Conservation (phyloP, 1,140 invertebrate genomes). For the Myzus persicae region DNA sequence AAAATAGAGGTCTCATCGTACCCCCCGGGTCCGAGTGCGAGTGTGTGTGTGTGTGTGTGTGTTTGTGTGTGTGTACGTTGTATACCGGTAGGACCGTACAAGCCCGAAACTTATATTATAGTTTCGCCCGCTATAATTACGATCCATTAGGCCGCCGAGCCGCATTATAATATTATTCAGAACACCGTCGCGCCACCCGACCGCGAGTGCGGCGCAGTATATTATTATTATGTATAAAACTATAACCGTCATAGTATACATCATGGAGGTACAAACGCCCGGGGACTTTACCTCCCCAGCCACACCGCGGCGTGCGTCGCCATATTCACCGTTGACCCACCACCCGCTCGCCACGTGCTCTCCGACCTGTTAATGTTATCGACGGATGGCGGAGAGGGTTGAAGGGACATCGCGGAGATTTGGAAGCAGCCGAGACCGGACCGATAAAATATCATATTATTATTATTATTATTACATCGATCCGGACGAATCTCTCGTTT, state of each 20-base stretch:
- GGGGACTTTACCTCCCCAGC: background rate
- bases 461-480: background rate
- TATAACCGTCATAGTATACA: constrained; percentile 15
- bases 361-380: background rate
- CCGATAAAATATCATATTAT: background rate
- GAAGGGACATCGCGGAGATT: background rate
- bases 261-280: background rate
- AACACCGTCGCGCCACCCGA: background rate
- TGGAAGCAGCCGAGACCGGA: background rate
- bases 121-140: constrained; percentile 45
- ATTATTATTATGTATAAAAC: background rate
- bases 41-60: background rate
- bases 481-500: background rate
- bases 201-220: background rate
- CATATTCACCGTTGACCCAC: background rate
- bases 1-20: background rate
- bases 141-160: constrained; percentile 42
- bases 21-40: background rate
- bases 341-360: too few relatives aligned
- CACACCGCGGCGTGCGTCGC: background rate
- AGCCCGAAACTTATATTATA: constrained; percentile 26
- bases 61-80: background rate
- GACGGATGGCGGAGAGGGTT: background rate
- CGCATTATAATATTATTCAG: constrained; percentile 42
- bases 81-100: background rate